These are phyloP conservation scores for Caenorhabditis sp. DNA, from an alignment of 2,888 invertebrate genomes.

Conservation along the genomic window DNA sequence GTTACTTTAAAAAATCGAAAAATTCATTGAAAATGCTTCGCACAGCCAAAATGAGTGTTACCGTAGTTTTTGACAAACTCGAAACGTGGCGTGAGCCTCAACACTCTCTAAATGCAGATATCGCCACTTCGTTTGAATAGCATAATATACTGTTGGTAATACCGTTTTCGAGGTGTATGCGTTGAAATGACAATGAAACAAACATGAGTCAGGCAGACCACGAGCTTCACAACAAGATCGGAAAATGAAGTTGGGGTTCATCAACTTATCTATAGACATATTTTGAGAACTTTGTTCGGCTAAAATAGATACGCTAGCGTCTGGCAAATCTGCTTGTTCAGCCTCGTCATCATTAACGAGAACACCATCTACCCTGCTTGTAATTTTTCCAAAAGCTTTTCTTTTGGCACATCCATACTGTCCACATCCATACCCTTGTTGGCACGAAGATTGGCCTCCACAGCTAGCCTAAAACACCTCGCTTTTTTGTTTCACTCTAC, in stretches of 20 bases:
- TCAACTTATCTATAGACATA: constrained; percentile 33
- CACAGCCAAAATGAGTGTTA: too few relatives aligned
- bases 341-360: constrained; percentile 57
- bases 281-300: constrained; percentile 27
- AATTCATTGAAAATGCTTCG: too few relatives aligned
- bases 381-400: constrained; percentile 63
- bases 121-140: too few relatives aligned
- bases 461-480: constrained; percentile 54
- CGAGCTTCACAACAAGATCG: constrained; percentile 68
- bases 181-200: constrained; percentile 68
- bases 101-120: too few relatives aligned
- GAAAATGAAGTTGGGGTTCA: constrained; percentile 71
- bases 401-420: constrained; percentile 68
- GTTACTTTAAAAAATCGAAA: too few relatives aligned
- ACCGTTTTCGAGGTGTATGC: constrained; percentile 61
- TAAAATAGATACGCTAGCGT: constrained; percentile 36
- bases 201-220: constrained; percentile 67
- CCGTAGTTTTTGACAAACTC: too few relatives aligned
- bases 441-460: constrained; percentile 49
- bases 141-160: too few relatives aligned
- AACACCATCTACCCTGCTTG: constrained; percentile 66
- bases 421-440: constrained; percentile 68
- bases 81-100: too few relatives aligned
- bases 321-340: constrained; percentile 58
- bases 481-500: too few relatives aligned